Evolutionary conservation across 2,888 invertebrate genomes (phyloP), one percentile per base, ranked within the genome.

Genomic region (Suillia variegata): DNA sequence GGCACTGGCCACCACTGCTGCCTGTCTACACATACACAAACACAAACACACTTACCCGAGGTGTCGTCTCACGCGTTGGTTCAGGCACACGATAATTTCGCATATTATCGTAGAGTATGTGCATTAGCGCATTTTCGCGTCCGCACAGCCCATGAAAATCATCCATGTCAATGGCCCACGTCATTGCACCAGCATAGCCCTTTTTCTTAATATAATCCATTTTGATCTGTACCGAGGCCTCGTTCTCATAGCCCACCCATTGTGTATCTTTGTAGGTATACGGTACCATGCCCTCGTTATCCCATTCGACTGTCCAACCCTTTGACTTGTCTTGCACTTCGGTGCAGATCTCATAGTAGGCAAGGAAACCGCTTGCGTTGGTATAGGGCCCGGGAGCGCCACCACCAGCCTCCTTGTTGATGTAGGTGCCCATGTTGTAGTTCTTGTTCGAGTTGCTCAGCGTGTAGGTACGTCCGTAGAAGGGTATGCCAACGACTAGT

Each of bases 381-480:
- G 94, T 95, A 75, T 89, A 95, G 1, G 91, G 90, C 0, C 94
- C 94, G 0, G 94, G 91, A 13, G 86, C 86, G 0, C 94, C 95
- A 20, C 94, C 94, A 1, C 92, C 94, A 2, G 93, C 93, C 83
- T 94, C 95, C 80, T 94, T 94, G 78, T 94, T 93, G 75, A 95
- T 93, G 77, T 90, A 93, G 0, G 94, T 94, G 31, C 94, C 93
- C 38, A 90, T 85, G 54, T 88, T 88, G 76, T 93, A 91, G 83
- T 94, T 93, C 65, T 85, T 92, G 80, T 93, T 94, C 12, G 93
- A 89, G 58, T 86, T 87, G 58, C 93, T 89, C 21, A 95, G 83
- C 0, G 94, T 94, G 78, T 88, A 95, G 1, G 92, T 90, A 55
- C 94, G 87, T 0, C 94, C 95, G 78, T 95, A 95, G 83, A 94